A percentile compares a stretch with the other conserved stretches of the same genome.
Evolutionary conservation across 2,113 vertebrate species (phyloP).

Genomic region (Stictonetta naevosa): DNA sequence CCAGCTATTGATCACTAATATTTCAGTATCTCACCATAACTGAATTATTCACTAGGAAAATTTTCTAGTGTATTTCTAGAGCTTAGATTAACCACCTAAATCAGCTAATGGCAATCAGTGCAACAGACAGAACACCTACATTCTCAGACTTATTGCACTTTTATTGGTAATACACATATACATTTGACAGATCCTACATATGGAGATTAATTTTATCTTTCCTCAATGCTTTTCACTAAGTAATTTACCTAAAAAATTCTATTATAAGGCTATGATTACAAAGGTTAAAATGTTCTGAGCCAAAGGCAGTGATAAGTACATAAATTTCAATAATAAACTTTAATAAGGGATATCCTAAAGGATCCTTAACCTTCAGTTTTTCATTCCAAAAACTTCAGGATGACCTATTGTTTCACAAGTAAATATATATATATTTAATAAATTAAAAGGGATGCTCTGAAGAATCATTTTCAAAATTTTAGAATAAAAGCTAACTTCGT

Average conservation of each 20-base stretch:
- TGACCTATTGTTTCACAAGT: conserved; percentile 3
- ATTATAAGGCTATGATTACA: not conserved
- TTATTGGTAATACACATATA: not conserved
- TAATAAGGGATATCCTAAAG: not conserved
- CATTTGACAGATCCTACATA: not conserved
- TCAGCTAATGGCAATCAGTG: not conserved
- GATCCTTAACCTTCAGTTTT: conserved; percentile 2
- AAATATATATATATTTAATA: not conserved
- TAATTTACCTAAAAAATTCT: not conserved
- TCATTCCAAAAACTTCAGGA: not conserved
- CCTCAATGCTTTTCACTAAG: not conserved
- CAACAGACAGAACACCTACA: not conserved
- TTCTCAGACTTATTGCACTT: not conserved
- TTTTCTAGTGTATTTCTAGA: not conserved
- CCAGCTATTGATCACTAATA: not conserved
- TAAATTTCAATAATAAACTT: not conserved
- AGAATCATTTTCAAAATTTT: not conserved
- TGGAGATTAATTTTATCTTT: not conserved
- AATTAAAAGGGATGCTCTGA: not conserved
- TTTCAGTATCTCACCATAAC: not conserved
- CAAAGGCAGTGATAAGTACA: not conserved
- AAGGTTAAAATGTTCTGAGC: not conserved
- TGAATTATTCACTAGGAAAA: not conserved
- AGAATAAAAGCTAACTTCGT: not conserved
- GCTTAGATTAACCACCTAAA: not conserved